Evolutionary conservation across 2,888 invertebrate genomes (phyloP), one percentile per base, ranked within the genome.

Genomic region (Drosophila macrothrix): DNA sequence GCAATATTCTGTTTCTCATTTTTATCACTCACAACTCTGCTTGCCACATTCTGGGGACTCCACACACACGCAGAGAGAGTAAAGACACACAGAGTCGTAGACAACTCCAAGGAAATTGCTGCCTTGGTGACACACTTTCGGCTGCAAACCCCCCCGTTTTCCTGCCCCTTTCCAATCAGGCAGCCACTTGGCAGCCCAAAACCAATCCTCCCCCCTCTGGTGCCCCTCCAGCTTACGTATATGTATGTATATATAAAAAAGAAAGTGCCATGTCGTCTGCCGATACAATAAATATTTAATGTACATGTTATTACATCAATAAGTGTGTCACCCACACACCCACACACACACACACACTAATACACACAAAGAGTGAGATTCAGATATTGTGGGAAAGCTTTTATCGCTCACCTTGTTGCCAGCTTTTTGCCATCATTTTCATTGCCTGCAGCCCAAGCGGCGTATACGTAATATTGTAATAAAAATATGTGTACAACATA

Each of bases 241-340:
- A 16, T 46, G 22, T 43, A 5, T 46, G 52, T 39, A 16, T 46
- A 46, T 43, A 41, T 22, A 55, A 67, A 58, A 76, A 83, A 65
- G 85, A 83, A 83, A 83, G 87, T 84, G 89, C 87, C 84, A 84
- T 89, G 89, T 84, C 89, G 89, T 84, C 84, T 84, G 85, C 90
- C 84, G 90, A 85, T 85, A 85, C 90, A 85, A 85, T 88, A 85
- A 85, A 85, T 85, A 85, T 85, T 85, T 85, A 85, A 85, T 85
- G 88, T 90, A 90, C 88, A 90, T 85, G 85, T 85, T 85, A 85
- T 85, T 85, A 85, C 85, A 85, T 85, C 85, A 85, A 85, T 85
- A 85, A 85, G 85, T 85, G 85, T 85, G 85, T 85, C 85, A 85
- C 90, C 73, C 88, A 53, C 69, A 35, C 70, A 69, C 60, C 9